phyloP scores from a whole-genome alignment of 23 tunicate species.

The Aplidium turbinatum region DNA sequence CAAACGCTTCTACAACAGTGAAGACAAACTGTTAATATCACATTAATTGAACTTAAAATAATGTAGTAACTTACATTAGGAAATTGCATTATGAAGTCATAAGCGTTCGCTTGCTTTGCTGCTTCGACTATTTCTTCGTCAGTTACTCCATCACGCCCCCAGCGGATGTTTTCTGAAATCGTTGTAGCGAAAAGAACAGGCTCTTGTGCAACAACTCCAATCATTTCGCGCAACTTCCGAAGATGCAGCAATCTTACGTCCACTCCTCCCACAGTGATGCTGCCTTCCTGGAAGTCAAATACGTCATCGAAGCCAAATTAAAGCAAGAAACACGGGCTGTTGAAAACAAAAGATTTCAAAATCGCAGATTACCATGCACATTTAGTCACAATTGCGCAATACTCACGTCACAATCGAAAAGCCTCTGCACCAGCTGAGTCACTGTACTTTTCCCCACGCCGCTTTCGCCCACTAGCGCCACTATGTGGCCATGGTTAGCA shows the following conservation, averaged over 20 bases:
- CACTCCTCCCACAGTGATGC: background rate
- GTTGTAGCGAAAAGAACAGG: slow-evolving; percentile 30
- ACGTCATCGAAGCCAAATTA: too few species aligned
- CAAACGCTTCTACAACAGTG: too few species aligned
- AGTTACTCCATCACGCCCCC: slow-evolving; percentile 25
- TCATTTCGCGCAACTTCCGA: slow-evolving; percentile 13
- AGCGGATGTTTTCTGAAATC: slow-evolving; percentile 30
- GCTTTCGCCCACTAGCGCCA: slow-evolving; percentile 14
- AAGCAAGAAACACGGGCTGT: too few species aligned
- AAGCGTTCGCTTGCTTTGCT: slow-evolving; percentile 33
- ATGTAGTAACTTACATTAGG: background rate
- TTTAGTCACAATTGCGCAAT: too few species aligned
- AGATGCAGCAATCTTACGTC: background rate
- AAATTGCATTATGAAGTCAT: slow-evolving; percentile 24
- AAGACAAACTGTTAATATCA: too few species aligned
- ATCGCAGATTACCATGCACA: too few species aligned
- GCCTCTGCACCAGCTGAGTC: slow-evolving; percentile 11
- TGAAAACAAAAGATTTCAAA: too few species aligned
- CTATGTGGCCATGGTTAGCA: background rate
- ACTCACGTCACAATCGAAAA: slow-evolving; percentile 8
- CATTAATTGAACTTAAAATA: too few species aligned
- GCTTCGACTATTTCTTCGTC: slow-evolving; percentile 10
- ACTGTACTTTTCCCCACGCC: slow-evolving; percentile 22
- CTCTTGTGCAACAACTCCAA: slow-evolving; percentile 30
- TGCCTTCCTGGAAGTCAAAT: too few species aligned